Base-by-base conservation (phyloP, 2,888 invertebrate species). In the Carpatolechia fugitivella region DNA sequence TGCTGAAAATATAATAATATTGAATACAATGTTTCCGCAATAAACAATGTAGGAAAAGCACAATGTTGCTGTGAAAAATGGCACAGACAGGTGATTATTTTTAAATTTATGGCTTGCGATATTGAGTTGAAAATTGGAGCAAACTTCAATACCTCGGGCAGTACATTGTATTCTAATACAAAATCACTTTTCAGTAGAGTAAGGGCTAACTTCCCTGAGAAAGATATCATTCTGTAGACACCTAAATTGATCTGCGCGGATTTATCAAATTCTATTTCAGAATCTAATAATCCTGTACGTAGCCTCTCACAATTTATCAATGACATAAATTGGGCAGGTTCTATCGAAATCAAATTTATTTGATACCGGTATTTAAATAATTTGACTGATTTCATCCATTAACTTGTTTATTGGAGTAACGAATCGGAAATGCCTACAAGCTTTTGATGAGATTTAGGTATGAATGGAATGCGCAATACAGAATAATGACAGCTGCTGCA, bases 1-100 rank as follows among this genome's bases (percentile, higher is more conserved):
- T 68, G 72, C 62, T 65, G 65, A 67, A 70, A 70, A 77, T 72
- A 74, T 70, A 4, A 69, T 72, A 72, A 72, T 72, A 74, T 72
- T 73, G 66, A 71, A 72, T 70, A 68, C 68, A 68, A 64, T 61
- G 58, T 62, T 63, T 68, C 67, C 60, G 65, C 66, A 60, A 69
- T 65, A 78, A 74, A 74, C 70, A 74, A 74, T 66, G 61, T 65
- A 67, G 44, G 29, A 44, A 72, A 74, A 75, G 72, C 63, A 74
- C 73, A 73, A 71, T 70, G 69, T 68, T 65, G 61, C 62, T 57
- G 55, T 72, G 64, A 72, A 72, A 71, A 62, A 74, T 64, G 63
- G 59, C 64, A 66, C 62, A 65, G 63, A 57, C 61, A 52, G 55
- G 58, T 56, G 50, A 56, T 60, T 60, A 51, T 52, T 68, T 63